Evolutionary conservation across 2,113 vertebrate genomes (phyloP), one percentile per base, ranked within the genome.

Genomic region (Drymodes brunneopygia): DNA sequence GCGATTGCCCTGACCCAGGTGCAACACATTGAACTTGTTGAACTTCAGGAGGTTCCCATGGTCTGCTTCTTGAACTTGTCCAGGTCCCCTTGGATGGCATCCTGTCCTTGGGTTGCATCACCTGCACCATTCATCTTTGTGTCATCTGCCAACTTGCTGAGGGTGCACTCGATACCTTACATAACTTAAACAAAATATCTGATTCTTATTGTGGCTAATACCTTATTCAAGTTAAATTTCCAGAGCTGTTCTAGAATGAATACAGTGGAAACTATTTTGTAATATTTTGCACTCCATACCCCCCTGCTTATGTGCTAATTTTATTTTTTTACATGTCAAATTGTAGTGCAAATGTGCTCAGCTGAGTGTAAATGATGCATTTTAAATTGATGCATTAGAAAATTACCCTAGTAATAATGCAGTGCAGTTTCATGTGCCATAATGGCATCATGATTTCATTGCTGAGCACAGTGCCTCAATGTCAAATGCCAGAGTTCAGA

Each of bases 371-470:
- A 83, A 87, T 42, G 28, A 85, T 69, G 48, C 28, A 24, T 74
- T 91, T 94, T 57, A 87, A 89, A 27, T 56, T 71, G 15, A 65
- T 91, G 36, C 48, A 79, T 84, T 64, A 61, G 51, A 73, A 93
- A 92, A 86, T 83, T 66, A 38, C 51, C 27, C 33, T 65, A 53
- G 50, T 42, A 19, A 57, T 89, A 80, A 82, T 19, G 19, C 29
- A 79, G 33, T 45, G n/a, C 53, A 29, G 42, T 72, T 67, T 53
- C 20, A 33, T 11, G 11, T 85, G 53, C 66, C 22, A 12, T 51
- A 57, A 28, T 18, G 20, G 22, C 65, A 85, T 70, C 7, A 3
- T 23, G 60, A 70, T 74, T 88, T 80, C 1, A 5, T 38, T 87
- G n/a, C 57, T 69, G 25, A 53, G 38, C 47, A 10, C 44, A 18